Conservation (phyloP, 1,140 invertebrate species). For the Neodiprion virginianus region DNA sequence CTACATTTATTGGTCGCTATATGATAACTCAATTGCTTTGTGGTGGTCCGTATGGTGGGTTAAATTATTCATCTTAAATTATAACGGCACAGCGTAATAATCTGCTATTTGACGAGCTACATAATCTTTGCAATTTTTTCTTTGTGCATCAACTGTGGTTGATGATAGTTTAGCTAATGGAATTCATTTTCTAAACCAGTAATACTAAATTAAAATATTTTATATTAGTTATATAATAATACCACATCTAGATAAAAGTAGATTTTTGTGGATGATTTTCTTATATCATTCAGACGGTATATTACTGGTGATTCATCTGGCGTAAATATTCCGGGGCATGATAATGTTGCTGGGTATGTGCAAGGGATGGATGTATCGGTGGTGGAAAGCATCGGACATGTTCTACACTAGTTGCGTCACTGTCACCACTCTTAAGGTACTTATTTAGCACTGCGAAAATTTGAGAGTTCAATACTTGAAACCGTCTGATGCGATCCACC, state of each 20-base stretch:
- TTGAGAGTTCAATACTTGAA: constrained; percentile 98
- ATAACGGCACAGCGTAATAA: too few species aligned
- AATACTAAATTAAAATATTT: background rate
- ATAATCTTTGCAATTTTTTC: background rate
- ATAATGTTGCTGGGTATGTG: constrained; percentile 66
- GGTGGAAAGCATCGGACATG: constrained; percentile 97
- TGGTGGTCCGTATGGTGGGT: background rate
- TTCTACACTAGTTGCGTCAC: constrained; percentile 88
- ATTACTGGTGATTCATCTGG: constrained; percentile 57
- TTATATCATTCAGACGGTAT: background rate
- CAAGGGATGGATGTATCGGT: constrained; percentile 81
- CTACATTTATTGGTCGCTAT: background rate
- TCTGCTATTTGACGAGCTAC: too few species aligned
- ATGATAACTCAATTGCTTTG: background rate
- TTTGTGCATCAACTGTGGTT: background rate
- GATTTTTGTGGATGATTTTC: background rate
- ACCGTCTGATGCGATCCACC: constrained; percentile 96
- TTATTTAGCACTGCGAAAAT: constrained; percentile 98
- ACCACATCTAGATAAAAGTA: background rate
- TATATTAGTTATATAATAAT: background rate
- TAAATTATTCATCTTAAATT: constrained; percentile 1
- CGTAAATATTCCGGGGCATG: constrained; percentile 68
- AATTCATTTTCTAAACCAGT: background rate
- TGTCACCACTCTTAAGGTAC: constrained; percentile 87
- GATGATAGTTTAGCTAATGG: background rate